Evolutionary conservation across 2,113 vertebrate genomes (phyloP), one percentile per base, ranked within the genome.

Genomic region (Uria aalge): DNA sequence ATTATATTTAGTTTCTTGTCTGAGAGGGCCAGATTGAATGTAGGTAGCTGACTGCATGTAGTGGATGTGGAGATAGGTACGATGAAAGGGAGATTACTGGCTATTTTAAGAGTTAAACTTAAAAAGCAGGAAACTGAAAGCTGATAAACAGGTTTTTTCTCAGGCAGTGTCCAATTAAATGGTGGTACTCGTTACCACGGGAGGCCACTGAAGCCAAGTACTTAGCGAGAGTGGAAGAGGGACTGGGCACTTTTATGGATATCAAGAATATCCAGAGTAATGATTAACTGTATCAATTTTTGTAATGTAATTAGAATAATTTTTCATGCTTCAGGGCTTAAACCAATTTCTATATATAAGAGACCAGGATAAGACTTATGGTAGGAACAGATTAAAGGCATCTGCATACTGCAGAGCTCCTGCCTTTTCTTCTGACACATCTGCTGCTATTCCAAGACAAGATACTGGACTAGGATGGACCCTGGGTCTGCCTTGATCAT

Each of bases 261-360:
- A 76, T 47, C 71, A 43, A 63, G 66, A 69, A 40, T n/a, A 80
- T 17, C 41, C 92, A 85, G 38, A 75, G 60, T 8, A 38, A 59
- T 78, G 86, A 86, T 63, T 74, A 60, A 75, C 67, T 81, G 7
- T 45, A 83, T 57, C 78, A 32, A 50, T 78, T 57, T 82, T 34
- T 60, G 21, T 77, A 57, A 83, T 29, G 66, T 34, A 83, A 80
- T 96, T 88, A 63, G 72, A 94, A 81, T 59, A 91, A 94, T 88
- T 92, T 88, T 85, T 93, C 63, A 77, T 83, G 94, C 85, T 88
- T 93, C 75, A 47, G 30, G 62, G 82, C 34, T 94, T 88, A 77
- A 83, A 77, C 41, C 55, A 63, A 80, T 86, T 76, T 63, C 63
- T 84, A 20, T 53, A n/a, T 83, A 34, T 5, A 41, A 92, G 43